These are phyloP conservation scores for Gambusia affinis DNA, from an alignment of 2,113 vertebrate species.

Conservation along the genomic window DNA sequence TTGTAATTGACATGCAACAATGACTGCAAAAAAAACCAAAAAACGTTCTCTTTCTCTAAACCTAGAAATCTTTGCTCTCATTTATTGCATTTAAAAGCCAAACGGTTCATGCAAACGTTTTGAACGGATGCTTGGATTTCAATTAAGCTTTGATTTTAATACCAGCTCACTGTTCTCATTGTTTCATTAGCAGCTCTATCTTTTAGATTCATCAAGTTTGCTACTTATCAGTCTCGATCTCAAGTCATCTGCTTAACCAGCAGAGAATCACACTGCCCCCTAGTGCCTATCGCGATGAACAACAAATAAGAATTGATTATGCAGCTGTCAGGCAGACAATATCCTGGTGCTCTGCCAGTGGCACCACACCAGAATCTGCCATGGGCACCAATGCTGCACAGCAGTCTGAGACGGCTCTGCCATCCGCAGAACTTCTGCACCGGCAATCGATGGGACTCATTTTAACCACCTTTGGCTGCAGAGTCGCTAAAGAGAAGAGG, in stretches of 20 bases:
- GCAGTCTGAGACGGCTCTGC: conserved; percentile 74
- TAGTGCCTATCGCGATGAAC: conserved; percentile 36
- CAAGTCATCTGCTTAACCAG: conserved; percentile 37
- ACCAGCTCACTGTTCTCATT: conserved; percentile 59
- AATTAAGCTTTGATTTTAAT: conserved; percentile 59
- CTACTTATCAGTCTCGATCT: conserved; percentile 52
- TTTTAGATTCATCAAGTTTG: conserved; percentile 55
- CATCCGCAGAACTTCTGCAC: conserved; percentile 64
- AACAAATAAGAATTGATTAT: conserved; percentile 61
- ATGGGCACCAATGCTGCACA: conserved; percentile 73
- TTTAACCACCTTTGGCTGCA: conserved; percentile 54
- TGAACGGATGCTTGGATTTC: conserved; percentile 49
- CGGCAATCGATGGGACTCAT: conserved; percentile 75
- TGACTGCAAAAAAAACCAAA: conserved; percentile 8
- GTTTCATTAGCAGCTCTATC: conserved; percentile 68
- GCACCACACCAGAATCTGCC: conserved; percentile 77
- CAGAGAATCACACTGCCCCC: conserved; percentile 80
- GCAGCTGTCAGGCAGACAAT: conserved; percentile 71
- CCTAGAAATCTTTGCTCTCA: conserved; percentile 23
- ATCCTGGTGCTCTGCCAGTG: conserved; percentile 75
- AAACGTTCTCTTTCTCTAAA: conserved; percentile 37
- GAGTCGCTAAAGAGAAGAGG: conserved; percentile 44
- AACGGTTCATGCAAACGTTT: conserved; percentile 36
- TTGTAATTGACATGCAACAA: conserved; percentile 49
- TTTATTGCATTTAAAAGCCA: conserved; percentile 45